Percentiles rank a stretch among this genome's conserved stretches.
These are phyloP conservation scores for Parascotia fuliginaria DNA, from an alignment of 2,888 invertebrate species.

Conservation along the genomic window DNA sequence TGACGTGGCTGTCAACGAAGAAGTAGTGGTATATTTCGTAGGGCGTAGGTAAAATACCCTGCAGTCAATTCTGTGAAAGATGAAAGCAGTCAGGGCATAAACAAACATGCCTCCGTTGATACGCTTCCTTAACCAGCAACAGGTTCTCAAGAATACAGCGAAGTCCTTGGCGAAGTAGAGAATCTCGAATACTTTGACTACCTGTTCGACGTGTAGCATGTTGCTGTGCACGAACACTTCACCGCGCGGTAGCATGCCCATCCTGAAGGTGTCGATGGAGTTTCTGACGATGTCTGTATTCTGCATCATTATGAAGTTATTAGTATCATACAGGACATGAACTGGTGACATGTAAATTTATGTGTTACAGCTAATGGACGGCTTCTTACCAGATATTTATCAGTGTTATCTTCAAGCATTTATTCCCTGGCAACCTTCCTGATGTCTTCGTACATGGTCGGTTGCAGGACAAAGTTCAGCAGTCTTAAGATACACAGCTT, in stretches of 20 bases:
- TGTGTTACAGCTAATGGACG: too few relatives aligned
- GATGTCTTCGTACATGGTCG: constrained; percentile 86
- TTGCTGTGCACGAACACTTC: constrained; percentile 87
- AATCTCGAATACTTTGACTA: constrained; percentile 86
- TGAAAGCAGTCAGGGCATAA: constrained; percentile 88
- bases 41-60: constrained; percentile 88
- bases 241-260: constrained; percentile 86
- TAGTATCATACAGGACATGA: too few relatives aligned
- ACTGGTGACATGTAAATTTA: too few relatives aligned
- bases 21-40: constrained; percentile 92
- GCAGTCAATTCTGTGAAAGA: constrained; percentile 89
- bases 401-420: constrained; percentile 85
- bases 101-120: constrained; percentile 91
- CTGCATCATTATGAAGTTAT: too few relatives aligned
- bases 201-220: constrained; percentile 87
- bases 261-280: constrained; percentile 83
- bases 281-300: constrained; percentile 86
- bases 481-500: constrained; percentile 86
- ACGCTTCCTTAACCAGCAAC: constrained; percentile 89
- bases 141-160: constrained; percentile 88
- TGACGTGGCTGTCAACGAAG: constrained; percentile 90
- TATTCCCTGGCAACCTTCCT: constrained; percentile 86
- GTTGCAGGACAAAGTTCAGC: constrained; percentile 87
- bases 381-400: constrained; percentile 81
- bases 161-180: constrained; percentile 89